phyloP scores from a whole-genome alignment of 2,113 vertebrate genomes.

The Macaca mulatta region DNA sequence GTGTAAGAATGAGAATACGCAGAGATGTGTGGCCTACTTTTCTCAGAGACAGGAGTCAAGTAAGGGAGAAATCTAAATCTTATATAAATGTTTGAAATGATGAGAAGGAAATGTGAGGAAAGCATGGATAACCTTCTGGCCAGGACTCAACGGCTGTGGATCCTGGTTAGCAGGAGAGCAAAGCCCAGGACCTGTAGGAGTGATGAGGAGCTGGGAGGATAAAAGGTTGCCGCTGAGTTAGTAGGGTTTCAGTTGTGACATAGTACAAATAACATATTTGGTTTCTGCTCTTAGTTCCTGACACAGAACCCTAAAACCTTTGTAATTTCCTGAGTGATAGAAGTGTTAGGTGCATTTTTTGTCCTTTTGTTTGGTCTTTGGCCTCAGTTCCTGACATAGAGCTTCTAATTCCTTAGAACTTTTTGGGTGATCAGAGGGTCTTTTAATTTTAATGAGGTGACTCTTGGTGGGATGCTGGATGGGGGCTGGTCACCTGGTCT shows the following conservation, averaged over 20 bases:
- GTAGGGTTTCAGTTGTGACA: neutral
- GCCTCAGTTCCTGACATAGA: too few relatives aligned
- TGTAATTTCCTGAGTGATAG: neutral
- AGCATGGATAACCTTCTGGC: neutral
- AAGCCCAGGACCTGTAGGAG: neutral
- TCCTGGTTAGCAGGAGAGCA: neutral
- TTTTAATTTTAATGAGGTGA: neutral
- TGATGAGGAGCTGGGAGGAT: neutral
- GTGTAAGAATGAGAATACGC: neutral
- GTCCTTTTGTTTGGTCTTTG: neutral
- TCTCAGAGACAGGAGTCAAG: neutral
- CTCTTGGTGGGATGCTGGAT: neutral
- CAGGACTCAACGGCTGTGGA: neutral
- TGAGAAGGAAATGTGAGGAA: neutral
- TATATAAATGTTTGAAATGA: neutral
- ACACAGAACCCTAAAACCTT: neutral
- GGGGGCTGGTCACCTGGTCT: neutral
- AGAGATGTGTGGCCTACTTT: neutral
- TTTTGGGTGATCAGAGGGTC: neutral
- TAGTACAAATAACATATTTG: neutral
- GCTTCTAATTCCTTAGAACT: neutral
- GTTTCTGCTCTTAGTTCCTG: neutral
- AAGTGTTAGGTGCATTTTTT: too few relatives aligned
- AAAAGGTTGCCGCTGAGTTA: neutral
- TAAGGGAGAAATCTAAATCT: neutral